Conservation (phyloP, 2,113 vertebrate genomes). For the Neoarius graeffei region DNA sequence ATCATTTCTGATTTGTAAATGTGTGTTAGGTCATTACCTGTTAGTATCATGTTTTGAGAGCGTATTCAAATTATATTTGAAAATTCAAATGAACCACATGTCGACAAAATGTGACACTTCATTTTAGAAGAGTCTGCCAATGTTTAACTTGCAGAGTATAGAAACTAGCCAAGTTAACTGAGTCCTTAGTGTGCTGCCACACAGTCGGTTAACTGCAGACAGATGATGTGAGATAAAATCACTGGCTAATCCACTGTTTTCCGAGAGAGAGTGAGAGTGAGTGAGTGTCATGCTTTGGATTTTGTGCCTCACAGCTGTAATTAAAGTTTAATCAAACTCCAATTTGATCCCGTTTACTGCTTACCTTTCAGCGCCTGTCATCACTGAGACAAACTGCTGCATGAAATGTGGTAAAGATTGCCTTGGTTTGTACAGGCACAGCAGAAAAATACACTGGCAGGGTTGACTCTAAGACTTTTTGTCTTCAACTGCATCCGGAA, state of each 20-base stretch:
- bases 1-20: background rate
- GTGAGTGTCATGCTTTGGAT: background rate
- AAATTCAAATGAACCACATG: background rate
- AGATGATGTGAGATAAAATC: constrained; percentile 16
- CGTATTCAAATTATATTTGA: background rate
- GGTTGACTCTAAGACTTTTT: background rate
- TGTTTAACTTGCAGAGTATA: background rate
- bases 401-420: background rate
- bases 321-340: constrained; percentile 15
- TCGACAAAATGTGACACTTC: background rate
- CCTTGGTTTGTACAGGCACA: constrained; percentile 2
- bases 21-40: background rate
- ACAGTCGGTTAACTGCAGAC: constrained; percentile 8
- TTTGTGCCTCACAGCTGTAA: constrained; percentile 16
- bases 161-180: background rate
- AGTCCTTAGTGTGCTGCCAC: background rate
- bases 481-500: background rate
- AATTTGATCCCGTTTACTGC: background rate
- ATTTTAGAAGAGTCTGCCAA: background rate
- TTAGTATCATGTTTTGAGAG: background rate
- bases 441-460: background rate
- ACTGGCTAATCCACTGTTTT: background rate
- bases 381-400: background rate
- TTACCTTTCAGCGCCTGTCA: background rate
- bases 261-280: background rate